Evolutionary conservation across 2,888 invertebrate genomes (phyloP).

Genomic region (Lomographa bimaculata): DNA sequence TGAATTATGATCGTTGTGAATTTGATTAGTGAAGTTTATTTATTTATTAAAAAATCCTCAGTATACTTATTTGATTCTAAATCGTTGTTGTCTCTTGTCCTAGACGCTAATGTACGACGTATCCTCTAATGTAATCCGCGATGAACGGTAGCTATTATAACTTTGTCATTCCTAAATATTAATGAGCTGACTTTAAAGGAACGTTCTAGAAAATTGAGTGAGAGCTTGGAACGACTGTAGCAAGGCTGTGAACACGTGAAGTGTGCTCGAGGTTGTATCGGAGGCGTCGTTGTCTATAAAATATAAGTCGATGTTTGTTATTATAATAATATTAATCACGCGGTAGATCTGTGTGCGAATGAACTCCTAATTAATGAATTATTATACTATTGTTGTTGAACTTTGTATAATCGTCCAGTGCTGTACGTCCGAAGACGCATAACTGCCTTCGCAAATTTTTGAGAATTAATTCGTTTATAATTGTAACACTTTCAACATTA

Average conservation of each 20-base stretch:
- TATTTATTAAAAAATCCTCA: too few species aligned
- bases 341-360: constrained; percentile 32
- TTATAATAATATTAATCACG: constrained; percentile 28
- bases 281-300: constrained; percentile 21
- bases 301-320: constrained; percentile 20
- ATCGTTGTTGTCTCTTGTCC: constrained; percentile 10
- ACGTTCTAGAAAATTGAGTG: constrained; percentile 54
- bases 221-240: constrained; percentile 75
- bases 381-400: constrained; percentile 25
- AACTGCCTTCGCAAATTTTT: constrained; percentile 56
- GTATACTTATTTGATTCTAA: constrained; percentile 4
- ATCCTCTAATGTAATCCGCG: neutral
- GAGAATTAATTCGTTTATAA: constrained; percentile 35
- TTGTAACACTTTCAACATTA: constrained; percentile 44
- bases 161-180: constrained; percentile 70
- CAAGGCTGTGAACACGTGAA: constrained; percentile 77
- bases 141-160: constrained; percentile 32
- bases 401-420: constrained; percentile 66
- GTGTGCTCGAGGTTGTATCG: constrained; percentile 61
- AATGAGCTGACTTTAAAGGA: constrained; percentile 58
- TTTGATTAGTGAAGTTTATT: constrained; percentile 17
- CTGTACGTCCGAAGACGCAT: constrained; percentile 60
- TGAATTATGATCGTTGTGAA: constrained; percentile 28
- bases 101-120: neutral
- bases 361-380: constrained; percentile 13